These are phyloP conservation scores for Pollenia labialis DNA, from an alignment of 2,888 invertebrate genomes.

Conservation along the genomic window DNA sequence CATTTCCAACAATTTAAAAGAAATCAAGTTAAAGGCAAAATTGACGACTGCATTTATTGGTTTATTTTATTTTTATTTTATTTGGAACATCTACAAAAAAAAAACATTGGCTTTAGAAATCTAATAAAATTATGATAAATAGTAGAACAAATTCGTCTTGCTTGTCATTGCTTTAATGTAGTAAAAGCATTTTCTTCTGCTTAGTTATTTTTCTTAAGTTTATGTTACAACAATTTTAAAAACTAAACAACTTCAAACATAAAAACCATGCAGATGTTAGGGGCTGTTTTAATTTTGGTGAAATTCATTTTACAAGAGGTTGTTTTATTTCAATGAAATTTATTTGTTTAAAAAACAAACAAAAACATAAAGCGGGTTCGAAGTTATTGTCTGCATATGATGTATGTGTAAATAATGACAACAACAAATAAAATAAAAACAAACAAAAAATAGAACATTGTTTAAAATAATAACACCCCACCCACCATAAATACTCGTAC, in stretches of 20 bases:
- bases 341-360: slow-evolving; percentile 12
- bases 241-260: slow-evolving; percentile 32
- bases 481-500: slow-evolving; percentile 3
- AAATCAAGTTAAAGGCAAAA: neutral
- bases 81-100: no score
- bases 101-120: no score
- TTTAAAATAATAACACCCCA: slow-evolving; percentile 36
- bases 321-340: slow-evolving; percentile 1
- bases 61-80: no score
- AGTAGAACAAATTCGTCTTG: no score
- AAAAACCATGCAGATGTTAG: slow-evolving; percentile 16
- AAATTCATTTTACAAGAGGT: slow-evolving; percentile 26
- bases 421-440: slow-evolving; percentile 13
- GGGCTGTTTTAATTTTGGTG: neutral
- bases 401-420: slow-evolving; percentile 33
- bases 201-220: neutral
- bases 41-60: neutral
- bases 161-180: neutral
- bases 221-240: neutral
- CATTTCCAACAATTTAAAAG: no score
- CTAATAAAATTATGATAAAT: no score
- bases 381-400: slow-evolving; percentile 55
- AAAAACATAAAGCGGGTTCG: neutral
- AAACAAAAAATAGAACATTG: slow-evolving; percentile 33
- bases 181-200: neutral